Base-by-base conservation (phyloP, 2,113 vertebrate genomes). In the Ameiurus melas region DNA sequence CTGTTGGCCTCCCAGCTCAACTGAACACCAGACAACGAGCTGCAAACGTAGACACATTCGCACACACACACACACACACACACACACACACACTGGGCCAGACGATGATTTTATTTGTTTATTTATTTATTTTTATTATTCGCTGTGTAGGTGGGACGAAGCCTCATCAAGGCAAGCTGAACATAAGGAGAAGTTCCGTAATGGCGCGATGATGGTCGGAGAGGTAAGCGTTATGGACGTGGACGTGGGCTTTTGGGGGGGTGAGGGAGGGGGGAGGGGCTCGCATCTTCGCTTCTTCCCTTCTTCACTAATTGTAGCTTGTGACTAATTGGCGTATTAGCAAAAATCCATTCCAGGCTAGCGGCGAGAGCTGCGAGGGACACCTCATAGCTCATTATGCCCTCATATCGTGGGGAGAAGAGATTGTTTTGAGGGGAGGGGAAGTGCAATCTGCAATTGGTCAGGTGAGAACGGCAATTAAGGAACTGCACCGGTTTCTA, bases 301-400 rank as follows among this genome's bases (percentile, higher is more conserved):
- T 85, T 85, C 86, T 87, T 87, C 93, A 92, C 95, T 96, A 95
- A 96, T 96, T 96, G 94, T 95, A 95, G 94, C 93, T 94, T 92
- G 94, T 96, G 95, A 96, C 95, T 96, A 96, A 96, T 96, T 95
- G 95, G 95, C 95, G 94, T 95, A 96, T 96, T 96, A 96, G 95
- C 90, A 92, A 94, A 95, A 95, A 95, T 92, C 93, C 95, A 94
- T 95, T 95, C 94, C 93, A 93, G 94, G 93, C 90, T 92, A 89
- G 93, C 90, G 89, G 90, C 90, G 93, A 93, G 93, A 92, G 94
- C 94, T 96, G 93, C 92, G 93, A 94, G 95, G 94, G 94, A 94
- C 94, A 94, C 94, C 93, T 95, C 90, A 91, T 60, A 95, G 95
- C 95, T 95, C 95, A 95, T 96, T 95, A 95, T 90, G 91, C 92